phyloP scores from a whole-genome alignment of 2,888 invertebrate genomes.

The Polyommatus icarus region DNA sequence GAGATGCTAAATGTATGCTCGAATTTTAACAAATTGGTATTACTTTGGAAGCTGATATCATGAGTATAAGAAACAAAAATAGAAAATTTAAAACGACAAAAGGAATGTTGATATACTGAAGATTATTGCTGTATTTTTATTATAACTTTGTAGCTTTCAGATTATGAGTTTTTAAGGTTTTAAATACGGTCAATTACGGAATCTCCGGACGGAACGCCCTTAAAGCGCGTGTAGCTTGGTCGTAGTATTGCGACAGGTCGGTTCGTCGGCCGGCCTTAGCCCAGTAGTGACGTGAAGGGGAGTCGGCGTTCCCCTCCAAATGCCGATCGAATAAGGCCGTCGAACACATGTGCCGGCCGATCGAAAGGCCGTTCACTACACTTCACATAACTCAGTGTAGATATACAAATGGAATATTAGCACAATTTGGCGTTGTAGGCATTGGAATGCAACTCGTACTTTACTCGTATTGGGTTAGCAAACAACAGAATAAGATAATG shows the following conservation, averaged over 20 bases:
- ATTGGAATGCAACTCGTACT: background rate
- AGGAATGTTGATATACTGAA: too few relatives aligned
- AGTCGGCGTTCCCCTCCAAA: slow-evolving; percentile 50
- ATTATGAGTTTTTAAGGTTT: too few relatives aligned
- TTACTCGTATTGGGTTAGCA: background rate
- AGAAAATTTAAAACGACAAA: too few relatives aligned
- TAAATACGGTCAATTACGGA: too few relatives aligned
- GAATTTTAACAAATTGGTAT: too few relatives aligned
- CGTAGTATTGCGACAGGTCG: slow-evolving; percentile 43
- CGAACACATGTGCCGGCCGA: slow-evolving; percentile 34
- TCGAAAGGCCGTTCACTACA: slow-evolving; percentile 8
- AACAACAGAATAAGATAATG: background rate
- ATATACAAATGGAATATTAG: background rate
- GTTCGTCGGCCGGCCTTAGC: slow-evolving; percentile 78
- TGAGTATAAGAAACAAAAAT: too few relatives aligned
- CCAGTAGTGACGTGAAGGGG: slow-evolving; percentile 73
- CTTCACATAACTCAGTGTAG: background rate
- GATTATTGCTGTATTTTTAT: too few relatives aligned
- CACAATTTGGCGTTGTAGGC: background rate
- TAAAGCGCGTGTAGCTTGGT: slow-evolving; percentile 30
- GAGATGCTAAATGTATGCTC: too few relatives aligned
- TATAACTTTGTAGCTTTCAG: too few relatives aligned
- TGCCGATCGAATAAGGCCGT: slow-evolving; percentile 59
- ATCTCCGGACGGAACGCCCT: too few relatives aligned
- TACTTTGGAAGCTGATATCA: too few relatives aligned